phyloP scores from a whole-genome alignment of 2,797 vertebrate species.

The Xenops minutus region DNA sequence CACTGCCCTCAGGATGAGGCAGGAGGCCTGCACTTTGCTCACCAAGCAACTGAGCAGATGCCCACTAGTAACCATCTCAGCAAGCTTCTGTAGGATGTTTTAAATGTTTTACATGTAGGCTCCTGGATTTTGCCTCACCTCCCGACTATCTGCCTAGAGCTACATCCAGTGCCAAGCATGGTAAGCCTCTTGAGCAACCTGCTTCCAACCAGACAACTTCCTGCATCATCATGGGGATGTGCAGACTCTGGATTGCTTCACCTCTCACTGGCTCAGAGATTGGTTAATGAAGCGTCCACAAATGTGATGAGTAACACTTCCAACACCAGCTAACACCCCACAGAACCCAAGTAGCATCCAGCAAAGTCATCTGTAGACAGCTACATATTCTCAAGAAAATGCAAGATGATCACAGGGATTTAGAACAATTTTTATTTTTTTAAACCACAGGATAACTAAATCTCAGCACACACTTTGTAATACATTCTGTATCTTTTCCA shows the following conservation, averaged over 20 bases:
- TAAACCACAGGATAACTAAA: background rate
- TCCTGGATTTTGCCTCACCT: background rate
- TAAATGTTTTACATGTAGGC: rapidly evolving
- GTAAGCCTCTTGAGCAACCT: background rate
- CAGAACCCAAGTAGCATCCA: background rate
- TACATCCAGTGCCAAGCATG: background rate
- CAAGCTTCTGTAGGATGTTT: background rate
- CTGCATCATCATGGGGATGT: rapidly evolving
- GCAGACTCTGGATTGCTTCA: background rate
- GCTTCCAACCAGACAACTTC: background rate
- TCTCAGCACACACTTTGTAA: background rate
- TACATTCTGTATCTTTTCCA: background rate
- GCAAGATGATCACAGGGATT: background rate
- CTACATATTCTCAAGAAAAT: background rate
- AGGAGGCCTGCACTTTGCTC: background rate
- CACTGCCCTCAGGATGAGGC: background rate
- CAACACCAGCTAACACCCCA: background rate
- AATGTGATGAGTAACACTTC: background rate
- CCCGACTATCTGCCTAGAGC: background rate
- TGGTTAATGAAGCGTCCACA: background rate
- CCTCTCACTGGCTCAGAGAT: background rate
- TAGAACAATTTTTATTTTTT: background rate
- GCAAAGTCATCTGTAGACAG: background rate
- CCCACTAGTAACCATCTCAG: background rate
- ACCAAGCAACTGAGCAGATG: rapidly evolving